Percentiles rank a stretch among this genome's conserved stretches.
phyloP scores from a whole-genome alignment of 2,888 invertebrate species.

The Orthonychiurus folsomi region DNA sequence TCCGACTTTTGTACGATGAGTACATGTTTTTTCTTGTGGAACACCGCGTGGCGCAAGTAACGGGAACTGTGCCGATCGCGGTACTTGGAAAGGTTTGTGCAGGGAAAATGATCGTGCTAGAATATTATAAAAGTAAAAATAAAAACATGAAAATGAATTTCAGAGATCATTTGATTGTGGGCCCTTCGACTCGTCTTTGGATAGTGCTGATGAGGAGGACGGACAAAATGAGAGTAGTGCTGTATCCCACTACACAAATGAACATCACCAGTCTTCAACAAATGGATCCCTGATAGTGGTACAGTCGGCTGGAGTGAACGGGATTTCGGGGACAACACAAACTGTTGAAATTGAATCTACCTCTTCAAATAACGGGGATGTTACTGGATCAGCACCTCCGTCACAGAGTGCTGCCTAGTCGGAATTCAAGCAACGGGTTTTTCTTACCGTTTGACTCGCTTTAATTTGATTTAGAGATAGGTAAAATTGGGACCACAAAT shows the following conservation, averaged over 20 bases:
- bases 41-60: slow-evolving; percentile 86
- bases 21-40: slow-evolving; percentile 98
- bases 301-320: no score
- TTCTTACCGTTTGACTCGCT: no score
- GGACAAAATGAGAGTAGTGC: not conserved
- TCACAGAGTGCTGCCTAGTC: not conserved
- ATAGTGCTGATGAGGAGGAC: not conserved
- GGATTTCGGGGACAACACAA: not conserved
- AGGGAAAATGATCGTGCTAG: no score
- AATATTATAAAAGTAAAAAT: no score
- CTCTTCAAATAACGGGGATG: not conserved
- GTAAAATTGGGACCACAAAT: no score
- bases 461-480: no score
- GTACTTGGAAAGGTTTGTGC: slow-evolving; percentile 65
- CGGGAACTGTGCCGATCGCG: slow-evolving; percentile 84
- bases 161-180: not conserved
- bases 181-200: not conserved
- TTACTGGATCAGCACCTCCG: not conserved
- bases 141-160: no score
- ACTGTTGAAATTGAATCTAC: not conserved
- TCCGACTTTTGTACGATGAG: slow-evolving; percentile 94
- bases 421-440: not conserved
- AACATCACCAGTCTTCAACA: not conserved
- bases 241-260: not conserved
- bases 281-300: no score